Evolutionary conservation across 2,888 invertebrate genomes (phyloP), one percentile per base, ranked within the genome.

Genomic region (Drosophila formosana): DNA sequence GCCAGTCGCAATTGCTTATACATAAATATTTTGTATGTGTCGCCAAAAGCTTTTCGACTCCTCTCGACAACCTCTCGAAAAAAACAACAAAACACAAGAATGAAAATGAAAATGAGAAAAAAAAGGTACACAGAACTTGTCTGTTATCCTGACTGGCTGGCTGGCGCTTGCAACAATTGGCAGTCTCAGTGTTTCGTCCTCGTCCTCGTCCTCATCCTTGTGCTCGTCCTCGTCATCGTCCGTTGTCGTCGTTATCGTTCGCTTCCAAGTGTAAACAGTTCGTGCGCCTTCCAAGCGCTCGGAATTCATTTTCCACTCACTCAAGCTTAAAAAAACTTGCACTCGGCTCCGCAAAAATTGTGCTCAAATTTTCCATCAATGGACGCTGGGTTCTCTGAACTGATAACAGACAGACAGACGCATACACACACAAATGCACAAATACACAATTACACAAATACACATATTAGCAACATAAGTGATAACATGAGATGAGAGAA

Each of bases 121-220:
- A 66, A 71, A 71, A 77, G 69, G 76, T 78, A 61, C 72, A 78
- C 80, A 77, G 45, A 37, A 61, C 43, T 64, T 58, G 58, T 39
- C 58, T 72, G 73, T 26, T 18, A 26, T 45, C 30, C 66, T 67
- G 71, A 50, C 45, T 65, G 65, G 57, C 34, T 71, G 72, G 52
- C 58, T 62, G 71, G 64, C 49, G 83, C 66, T 89, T 87, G 89
- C 89, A 89, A 89, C 89, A 89, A 89, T 89, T 89, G 89, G 89
- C 87, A 88, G 89, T 89, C 78, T 72, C 75, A 47, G 47, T 43
- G 23, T 26, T 47, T 63, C 46, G 47, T 55, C 30, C 57, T 66
- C 63, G 46, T 51, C 39, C 46, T 30, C 28, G 30, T 62, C 45
- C 58, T 49, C 52, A 50, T 46, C 49, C 30, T 66, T 41, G 47